phyloP scores from a whole-genome alignment of 2,888 invertebrate genomes.

The Cataglyphis livida region DNA sequence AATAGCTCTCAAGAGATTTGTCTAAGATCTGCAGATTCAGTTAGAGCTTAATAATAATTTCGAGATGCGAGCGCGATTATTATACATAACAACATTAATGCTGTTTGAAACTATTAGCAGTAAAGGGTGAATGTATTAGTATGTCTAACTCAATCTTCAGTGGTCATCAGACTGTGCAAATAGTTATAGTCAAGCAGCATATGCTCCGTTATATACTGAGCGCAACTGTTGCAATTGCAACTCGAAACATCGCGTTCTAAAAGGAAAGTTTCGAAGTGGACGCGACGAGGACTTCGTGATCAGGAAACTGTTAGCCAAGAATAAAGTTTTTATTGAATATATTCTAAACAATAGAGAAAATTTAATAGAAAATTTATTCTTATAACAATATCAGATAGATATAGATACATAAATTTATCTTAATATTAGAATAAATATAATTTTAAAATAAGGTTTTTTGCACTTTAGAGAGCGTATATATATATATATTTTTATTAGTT shows the following conservation, averaged over 20 bases:
- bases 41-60: neutral
- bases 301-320: slow-evolving; percentile 12
- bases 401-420: neutral
- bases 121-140: neutral
- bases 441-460: neutral
- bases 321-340: slow-evolving; percentile 29
- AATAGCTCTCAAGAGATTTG: neutral
- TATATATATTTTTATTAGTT: too few relatives aligned
- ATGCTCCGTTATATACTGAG: slow-evolving; percentile 2
- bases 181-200: neutral
- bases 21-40: neutral
- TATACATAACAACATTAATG: neutral
- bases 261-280: slow-evolving; percentile 46
- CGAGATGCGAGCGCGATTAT: neutral
- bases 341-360: neutral
- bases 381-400: neutral
- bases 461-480: neutral
- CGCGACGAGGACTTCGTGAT: neutral
- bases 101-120: neutral
- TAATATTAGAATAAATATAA: slow-evolving; percentile 2
- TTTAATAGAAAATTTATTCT: neutral
- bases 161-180: neutral
- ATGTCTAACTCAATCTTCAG: neutral
- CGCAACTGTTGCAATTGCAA: slow-evolving; percentile 13
- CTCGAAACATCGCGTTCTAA: slow-evolving; percentile 23